These are phyloP conservation scores for Drosophila miranda DNA, from an alignment of 1,140 invertebrate genomes.

Conservation along the genomic window DNA sequence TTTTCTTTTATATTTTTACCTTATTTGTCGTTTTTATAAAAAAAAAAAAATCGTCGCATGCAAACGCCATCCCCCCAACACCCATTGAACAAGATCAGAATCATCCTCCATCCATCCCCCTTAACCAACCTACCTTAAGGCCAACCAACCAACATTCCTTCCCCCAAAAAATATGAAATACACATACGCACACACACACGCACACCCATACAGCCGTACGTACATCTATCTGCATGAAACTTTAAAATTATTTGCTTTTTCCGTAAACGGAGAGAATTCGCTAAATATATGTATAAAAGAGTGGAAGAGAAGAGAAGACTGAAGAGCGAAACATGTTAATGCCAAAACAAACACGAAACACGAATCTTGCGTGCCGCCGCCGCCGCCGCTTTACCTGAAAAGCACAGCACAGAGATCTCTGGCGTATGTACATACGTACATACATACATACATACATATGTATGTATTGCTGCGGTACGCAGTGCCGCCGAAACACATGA, in stretches of 20 bases:
- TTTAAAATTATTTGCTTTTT: slow-evolving; percentile 31
- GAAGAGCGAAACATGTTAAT: slow-evolving; percentile 29
- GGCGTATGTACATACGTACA: neutral
- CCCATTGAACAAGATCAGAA: slow-evolving; percentile 2
- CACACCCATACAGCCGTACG: slow-evolving; percentile 1
- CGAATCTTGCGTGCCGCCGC: slow-evolving; percentile 13
- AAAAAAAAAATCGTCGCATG: slow-evolving; percentile 25
- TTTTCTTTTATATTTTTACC: slow-evolving; percentile 56
- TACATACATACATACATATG: neutral
- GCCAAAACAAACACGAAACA: slow-evolving; percentile 37
- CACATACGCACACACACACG: slow-evolving; percentile 13
- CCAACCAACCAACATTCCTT: no score
- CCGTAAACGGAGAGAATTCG: slow-evolving; percentile 11
- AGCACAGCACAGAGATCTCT: slow-evolving; percentile 1
- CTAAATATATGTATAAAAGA: slow-evolving; percentile 18
- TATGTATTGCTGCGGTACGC: slow-evolving; percentile 1
- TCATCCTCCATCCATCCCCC: neutral
- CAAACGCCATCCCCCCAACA: neutral
- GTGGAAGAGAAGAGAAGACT: slow-evolving; percentile 6
- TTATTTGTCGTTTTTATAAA: slow-evolving; percentile 36
- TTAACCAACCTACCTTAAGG: no score
- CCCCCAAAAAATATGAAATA: slow-evolving; percentile 7
- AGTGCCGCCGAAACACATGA: slow-evolving; percentile 1
- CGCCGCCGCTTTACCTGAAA: slow-evolving; percentile 6
- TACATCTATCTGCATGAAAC: slow-evolving; percentile 28